Conservation (phyloP, 2,797 vertebrate genomes). For the Ptychadena robeensis region DNA sequence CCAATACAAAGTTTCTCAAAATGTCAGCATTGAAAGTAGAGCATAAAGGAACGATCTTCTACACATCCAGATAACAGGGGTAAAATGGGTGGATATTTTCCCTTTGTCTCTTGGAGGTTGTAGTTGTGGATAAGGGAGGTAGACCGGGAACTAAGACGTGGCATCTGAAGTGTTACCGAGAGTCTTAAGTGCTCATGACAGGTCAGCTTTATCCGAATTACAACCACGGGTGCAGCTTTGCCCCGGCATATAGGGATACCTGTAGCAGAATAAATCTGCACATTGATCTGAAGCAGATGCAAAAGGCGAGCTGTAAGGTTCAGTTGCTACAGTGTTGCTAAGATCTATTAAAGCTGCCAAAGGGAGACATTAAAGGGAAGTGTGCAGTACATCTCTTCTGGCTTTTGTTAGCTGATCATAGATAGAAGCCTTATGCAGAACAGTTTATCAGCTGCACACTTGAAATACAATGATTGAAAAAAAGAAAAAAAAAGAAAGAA, state of each 20-base stretch:
- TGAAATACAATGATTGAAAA: slow-evolving; percentile 50
- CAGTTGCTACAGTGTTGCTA: slow-evolving; percentile 42
- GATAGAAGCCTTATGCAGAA: slow-evolving; percentile 53
- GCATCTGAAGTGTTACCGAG: background rate
- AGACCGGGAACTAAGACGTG: background rate
- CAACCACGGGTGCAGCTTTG: background rate
- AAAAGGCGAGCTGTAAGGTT: slow-evolving; percentile 39
- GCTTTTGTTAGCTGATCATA: slow-evolving; percentile 57
- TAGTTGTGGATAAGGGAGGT: too few species aligned
- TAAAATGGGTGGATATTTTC: too few species aligned
- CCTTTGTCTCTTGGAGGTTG: too few species aligned
- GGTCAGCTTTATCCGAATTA: background rate
- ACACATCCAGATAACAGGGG: too few species aligned
- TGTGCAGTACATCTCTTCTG: slow-evolving; percentile 45
- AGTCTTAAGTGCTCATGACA: background rate
- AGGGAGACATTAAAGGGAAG: slow-evolving; percentile 52
- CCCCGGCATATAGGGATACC: slow-evolving; percentile 28
- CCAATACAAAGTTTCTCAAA: too few species aligned
- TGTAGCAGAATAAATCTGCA: slow-evolving; percentile 25
- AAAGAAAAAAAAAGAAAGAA: slow-evolving; percentile 13
- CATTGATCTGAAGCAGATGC: background rate
- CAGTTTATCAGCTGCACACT: slow-evolving; percentile 48
- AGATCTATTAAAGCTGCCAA: slow-evolving; percentile 46
- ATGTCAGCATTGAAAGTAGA: too few species aligned
- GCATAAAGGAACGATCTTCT: too few species aligned